Conservation (phyloP, 2,888 invertebrate species). For the Drosophila affinis region DNA sequence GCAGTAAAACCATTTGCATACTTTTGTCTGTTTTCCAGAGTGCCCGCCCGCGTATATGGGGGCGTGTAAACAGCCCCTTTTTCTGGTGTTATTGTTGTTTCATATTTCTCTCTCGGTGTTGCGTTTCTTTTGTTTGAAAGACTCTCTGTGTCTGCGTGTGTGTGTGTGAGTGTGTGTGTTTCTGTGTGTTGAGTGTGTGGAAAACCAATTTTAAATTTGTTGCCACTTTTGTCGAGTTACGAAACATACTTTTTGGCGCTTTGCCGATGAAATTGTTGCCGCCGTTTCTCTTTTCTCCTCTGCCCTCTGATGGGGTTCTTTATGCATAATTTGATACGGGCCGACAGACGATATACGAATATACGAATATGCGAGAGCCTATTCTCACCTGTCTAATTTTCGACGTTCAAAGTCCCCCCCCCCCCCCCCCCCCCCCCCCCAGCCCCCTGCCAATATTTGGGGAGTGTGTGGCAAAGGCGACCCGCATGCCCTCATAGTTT, state of each 20-base stretch:
- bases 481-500: conserved; percentile 56
- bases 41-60: conserved; percentile 17
- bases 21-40: conserved; percentile 37
- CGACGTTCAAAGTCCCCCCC: conserved; percentile 8
- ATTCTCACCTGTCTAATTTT: conserved; percentile 66
- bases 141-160: conserved; percentile 12
- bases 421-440: too few species aligned
- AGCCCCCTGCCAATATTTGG: not conserved
- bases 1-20: conserved; percentile 77
- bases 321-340: conserved; percentile 61
- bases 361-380: conserved; percentile 38
- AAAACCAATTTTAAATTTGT: conserved; percentile 78
- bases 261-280: conserved; percentile 20
- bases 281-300: not conserved
- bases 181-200: conserved; percentile 38
- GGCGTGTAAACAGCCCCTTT: conserved; percentile 54
- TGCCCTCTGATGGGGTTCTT: conserved; percentile 26
- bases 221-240: conserved; percentile 65
- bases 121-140: conserved; percentile 40
- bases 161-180: conserved; percentile 17
- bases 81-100: conserved; percentile 54
- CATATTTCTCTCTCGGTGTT: conserved; percentile 64
- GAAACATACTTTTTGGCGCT: conserved; percentile 62
- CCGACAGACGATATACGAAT: conserved; percentile 55
- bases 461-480: conserved; percentile 6